Conservation (phyloP, 2,888 invertebrate genomes). For the Cheilosia pagana region DNA sequence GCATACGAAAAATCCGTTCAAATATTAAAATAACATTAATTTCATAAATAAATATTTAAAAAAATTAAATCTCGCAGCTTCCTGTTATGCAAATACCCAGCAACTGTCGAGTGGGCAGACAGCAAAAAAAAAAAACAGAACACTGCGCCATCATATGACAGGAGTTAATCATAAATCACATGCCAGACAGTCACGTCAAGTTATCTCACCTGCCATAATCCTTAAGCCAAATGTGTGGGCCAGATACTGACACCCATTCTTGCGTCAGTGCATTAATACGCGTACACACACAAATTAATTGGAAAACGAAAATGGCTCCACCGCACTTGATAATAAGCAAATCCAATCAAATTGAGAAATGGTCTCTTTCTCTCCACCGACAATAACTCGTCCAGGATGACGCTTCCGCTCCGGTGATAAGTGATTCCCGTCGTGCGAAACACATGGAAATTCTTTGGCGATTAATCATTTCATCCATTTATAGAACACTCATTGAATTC, state of each 20-base stretch:
- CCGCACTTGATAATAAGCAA: conserved; percentile 71
- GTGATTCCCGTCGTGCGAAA: conserved; percentile 28
- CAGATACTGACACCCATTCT: neutral
- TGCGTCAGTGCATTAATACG: conserved; percentile 29
- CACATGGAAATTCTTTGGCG: conserved; percentile 41
- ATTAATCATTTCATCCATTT: conserved; percentile 50
- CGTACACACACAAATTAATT: conserved; percentile 67
- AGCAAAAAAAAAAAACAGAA: conserved; percentile 1
- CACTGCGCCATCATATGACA: conserved; percentile 30
- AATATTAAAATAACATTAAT: conserved; percentile 73
- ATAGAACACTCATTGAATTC: conserved; percentile 50
- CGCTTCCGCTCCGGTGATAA: conserved; percentile 24
- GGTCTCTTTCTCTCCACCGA: conserved; percentile 4
- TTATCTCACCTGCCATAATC: conserved; percentile 16
- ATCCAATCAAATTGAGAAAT: conserved; percentile 70
- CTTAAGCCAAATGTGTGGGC: conserved; percentile 26
- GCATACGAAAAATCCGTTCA: conserved; percentile 56
- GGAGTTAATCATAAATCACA: conserved; percentile 69
- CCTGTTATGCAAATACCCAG: conserved; percentile 24
- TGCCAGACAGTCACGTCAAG: conserved; percentile 36
- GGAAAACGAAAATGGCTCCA: conserved; percentile 70
- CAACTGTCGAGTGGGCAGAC: conserved; percentile 2
- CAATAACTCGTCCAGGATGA: conserved; percentile 15
- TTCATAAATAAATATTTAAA: conserved; percentile 69
- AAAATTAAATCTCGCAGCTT: conserved; percentile 3